Conservation (phyloP, 2,888 invertebrate genomes). For the Monochamus alternatus region DNA sequence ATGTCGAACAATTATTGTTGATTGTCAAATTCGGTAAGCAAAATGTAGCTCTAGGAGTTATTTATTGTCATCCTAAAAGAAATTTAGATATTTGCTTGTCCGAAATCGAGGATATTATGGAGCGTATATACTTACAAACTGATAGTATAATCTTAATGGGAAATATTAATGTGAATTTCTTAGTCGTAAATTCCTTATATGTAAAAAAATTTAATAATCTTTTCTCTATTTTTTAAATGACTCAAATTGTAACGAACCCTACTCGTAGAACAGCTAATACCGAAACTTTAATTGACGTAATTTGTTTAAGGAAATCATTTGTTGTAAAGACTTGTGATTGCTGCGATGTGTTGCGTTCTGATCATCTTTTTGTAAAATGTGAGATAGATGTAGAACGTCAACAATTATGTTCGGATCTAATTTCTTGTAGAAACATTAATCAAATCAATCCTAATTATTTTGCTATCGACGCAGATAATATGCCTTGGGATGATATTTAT, state of each 20-base stretch:
- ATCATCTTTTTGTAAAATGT: neutral
- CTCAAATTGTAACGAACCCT: too few relatives aligned
- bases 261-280: too few relatives aligned
- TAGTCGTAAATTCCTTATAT: neutral
- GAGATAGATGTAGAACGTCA: neutral
- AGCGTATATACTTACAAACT: too few relatives aligned
- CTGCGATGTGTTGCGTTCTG: neutral
- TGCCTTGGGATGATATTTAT: neutral
- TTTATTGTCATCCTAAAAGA: too few relatives aligned
- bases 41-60: too few relatives aligned
- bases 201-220: conserved; percentile 21
- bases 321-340: conserved; percentile 14
- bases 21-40: conserved; percentile 13
- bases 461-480: neutral
- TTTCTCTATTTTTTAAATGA: conserved; percentile 15
- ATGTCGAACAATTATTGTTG: conserved; percentile 25
- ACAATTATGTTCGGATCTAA: neutral
- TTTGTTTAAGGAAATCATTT: conserved; percentile 21
- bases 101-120: too few relatives aligned
- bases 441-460: neutral
- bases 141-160: too few relatives aligned
- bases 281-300: too few relatives aligned
- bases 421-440: neutral
- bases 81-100: too few relatives aligned
- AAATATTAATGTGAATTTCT: conserved; percentile 26